Evolutionary conservation across 2,888 invertebrate species (phyloP), one percentile per base, ranked within the genome.

Genomic region (Flexamia atlantica): DNA sequence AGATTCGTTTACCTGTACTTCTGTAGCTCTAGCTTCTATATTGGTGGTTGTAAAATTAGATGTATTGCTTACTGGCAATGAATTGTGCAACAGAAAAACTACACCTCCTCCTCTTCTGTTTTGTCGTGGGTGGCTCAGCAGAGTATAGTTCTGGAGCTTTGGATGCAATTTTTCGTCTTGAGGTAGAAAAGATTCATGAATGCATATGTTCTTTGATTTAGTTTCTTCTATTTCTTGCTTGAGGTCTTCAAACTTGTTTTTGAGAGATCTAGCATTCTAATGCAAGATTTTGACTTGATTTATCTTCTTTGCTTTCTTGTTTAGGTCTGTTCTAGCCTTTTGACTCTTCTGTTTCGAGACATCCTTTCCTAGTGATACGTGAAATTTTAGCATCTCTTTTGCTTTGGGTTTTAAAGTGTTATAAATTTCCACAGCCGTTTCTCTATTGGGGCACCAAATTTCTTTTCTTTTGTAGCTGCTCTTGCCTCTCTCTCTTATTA

Each of bases 81-180:
- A 46, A 14, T 79, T 79, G 14, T 79, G 30, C 12, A 50, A 25
- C 12, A 74, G 40, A 74, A 74, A 74, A 74, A 20, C 74, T 40
- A 74, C 74, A 20, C 74, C 42, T 74, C 74, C 42, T 36, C 74
- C 17, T 40, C 42, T 74, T 74, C 42, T 74, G 40, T 74, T 74
- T 74, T 74, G 40, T 74, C 74, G 74, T 14, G 74, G 42, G 74
- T 74, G 74, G 36, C 23, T 74, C 5, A 74, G 36, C 23, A 74
- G 23, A 20, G 5, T 74, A 74, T 40, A 74, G 42, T 36, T 32
- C 25, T 74, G 74, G 42, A 74, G 10, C 74, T 36, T 74, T 74
- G 74, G 40, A 74, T 40, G 74, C 20, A 74, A n/a, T 74, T 36
- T 74, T 74, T 74, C 74, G 42, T 74, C 74, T 74, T 36, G 74